phyloP scores from a whole-genome alignment of 2,113 vertebrate genomes.

The Mesitornis unicolor region DNA sequence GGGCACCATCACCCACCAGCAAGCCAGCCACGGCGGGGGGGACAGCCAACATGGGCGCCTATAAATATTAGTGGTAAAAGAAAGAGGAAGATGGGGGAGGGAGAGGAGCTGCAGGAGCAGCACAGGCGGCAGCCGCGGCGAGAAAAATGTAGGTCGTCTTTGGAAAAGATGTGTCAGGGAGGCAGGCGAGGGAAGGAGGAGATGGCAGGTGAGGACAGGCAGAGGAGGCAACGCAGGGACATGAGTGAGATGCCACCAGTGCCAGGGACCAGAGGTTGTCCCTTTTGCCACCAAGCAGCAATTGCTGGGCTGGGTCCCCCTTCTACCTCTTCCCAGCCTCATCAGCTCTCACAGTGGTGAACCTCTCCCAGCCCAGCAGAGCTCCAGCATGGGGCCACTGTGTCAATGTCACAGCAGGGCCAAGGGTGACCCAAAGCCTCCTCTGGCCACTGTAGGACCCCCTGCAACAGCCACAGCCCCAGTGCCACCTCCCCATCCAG shows the following conservation, averaged over 20 bases:
- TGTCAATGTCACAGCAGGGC: background rate
- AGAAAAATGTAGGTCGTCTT: conserved; percentile 36
- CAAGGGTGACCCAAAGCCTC: background rate
- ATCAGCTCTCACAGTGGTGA: background rate
- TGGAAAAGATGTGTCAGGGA: conserved; percentile 42
- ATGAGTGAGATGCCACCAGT: background rate
- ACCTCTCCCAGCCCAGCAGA: background rate
- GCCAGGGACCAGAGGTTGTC: background rate
- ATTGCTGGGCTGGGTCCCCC: background rate
- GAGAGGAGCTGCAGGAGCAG: conserved; percentile 14
- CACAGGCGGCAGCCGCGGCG: background rate
- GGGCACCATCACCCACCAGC: background rate
- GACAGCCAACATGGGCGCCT: background rate
- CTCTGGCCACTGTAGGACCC: accelerated
- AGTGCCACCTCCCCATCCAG: background rate
- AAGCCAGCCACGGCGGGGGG: accelerated
- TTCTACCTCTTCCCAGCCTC: background rate
- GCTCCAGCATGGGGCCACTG: accelerated
- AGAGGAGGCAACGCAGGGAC: background rate
- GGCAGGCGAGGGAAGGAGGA: background rate
- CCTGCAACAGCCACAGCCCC: background rate
- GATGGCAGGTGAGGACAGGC: background rate
- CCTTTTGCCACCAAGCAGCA: background rate
- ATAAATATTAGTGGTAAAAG: background rate
- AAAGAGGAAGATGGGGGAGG: conserved; percentile 61